Base-by-base conservation (phyloP, 2,888 invertebrate species). In the Chaetoderma sp. region DNA sequence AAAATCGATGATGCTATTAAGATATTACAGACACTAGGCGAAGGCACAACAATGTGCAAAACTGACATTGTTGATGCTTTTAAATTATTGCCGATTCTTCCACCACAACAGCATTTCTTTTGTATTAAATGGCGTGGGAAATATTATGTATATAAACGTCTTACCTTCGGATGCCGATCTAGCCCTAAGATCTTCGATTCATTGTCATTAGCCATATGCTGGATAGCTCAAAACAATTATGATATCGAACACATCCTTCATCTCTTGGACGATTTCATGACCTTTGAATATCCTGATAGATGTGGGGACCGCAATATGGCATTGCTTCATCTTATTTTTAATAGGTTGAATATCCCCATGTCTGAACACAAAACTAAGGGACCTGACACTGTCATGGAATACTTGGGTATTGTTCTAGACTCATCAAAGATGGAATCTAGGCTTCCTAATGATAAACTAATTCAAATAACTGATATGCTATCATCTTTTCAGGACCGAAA, bases 1-100 rank as follows among this genome's bases (percentile, higher is more conserved):
- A 50, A 44, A 16, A 54, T 72, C n/a, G 72, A 74, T 61, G 69
- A 70, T 57, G 74, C 69, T 3, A 69, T 72, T 27, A 44, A 56
- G 5, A 54, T 52, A 1, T 66, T 74, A 4, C 10, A 36, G 30
- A 16, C 58, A 16, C 25, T 33, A 1, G 72, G 67, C 1, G 2
- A 23, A 16, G 56, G 49, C n/a, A 23, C 67, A 10, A 32, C 16
- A 5, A 18, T 68, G 36, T 70, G 67, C 23, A 70, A 70, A 57
- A 60, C 62, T 2, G 70, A 71, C 52, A 68, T 68, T 21, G 32
- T 60, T 0, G 60, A 74, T 49, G 60, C 49, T 18, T 49, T 60
- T 18, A 60, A 60, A 36, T 18, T 49, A 2, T 21, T 60, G 18
- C 60, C 60, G 3, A 47, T 60, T 21, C 32, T 45, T 10, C 54